Evolutionary conservation across 2,113 vertebrate genomes (phyloP).

Genomic region (Copsychus sechellarum): DNA sequence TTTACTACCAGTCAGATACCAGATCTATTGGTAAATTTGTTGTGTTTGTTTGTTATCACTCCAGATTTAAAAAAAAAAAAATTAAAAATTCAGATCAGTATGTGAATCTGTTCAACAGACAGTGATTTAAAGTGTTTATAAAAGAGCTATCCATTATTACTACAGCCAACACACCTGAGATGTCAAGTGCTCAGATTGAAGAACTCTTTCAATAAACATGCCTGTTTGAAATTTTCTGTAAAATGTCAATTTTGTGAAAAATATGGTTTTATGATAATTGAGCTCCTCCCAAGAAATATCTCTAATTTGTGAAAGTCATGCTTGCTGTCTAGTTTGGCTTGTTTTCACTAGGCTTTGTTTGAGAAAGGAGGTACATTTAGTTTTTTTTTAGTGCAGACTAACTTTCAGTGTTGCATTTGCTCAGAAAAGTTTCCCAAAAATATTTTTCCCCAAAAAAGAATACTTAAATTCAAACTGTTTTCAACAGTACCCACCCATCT

Average conservation of each 20-base stretch:
- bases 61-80: not conserved
- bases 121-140: not conserved
- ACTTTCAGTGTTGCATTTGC: not conserved
- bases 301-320: not conserved
- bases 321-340: not conserved
- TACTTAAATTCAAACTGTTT: not conserved
- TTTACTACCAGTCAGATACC: not conserved
- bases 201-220: not conserved
- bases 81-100: not conserved
- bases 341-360: not conserved
- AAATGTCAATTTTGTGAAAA: not conserved
- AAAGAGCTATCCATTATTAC: not conserved
- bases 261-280: not conserved
- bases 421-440: not conserved
- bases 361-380: not conserved
- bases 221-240: not conserved
- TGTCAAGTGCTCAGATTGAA: not conserved
- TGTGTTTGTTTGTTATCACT: not conserved
- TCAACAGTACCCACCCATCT: not conserved
- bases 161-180: not conserved
- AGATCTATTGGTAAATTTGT: not conserved
- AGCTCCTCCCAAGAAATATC: not conserved
- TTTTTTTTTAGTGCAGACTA: not conserved
- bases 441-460: not conserved
- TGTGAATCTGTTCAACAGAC: not conserved